Percentiles rank a stretch among this genome's conserved stretches.
Evolutionary conservation across 2,888 invertebrate genomes (phyloP).

Genomic region (Lepidocyrtinus sp.): DNA sequence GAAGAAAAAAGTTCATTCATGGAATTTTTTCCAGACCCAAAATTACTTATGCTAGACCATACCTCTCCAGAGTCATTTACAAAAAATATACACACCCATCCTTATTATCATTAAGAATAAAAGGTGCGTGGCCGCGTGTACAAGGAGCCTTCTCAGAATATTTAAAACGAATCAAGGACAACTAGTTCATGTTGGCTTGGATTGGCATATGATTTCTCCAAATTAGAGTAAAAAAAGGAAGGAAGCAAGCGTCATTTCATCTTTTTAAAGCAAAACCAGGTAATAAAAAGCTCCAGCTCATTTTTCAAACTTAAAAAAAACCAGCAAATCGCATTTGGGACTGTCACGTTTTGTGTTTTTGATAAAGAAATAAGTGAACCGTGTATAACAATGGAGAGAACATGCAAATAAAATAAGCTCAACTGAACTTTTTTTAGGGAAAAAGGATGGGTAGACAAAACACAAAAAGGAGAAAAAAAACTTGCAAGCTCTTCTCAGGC

Average conservation of each 20-base stretch:
- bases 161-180: slow-evolving; percentile 48
- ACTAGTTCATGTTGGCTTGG: too few species aligned
- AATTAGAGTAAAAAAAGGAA: slow-evolving; percentile 1
- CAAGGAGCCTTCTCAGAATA: too few species aligned
- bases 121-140: too few species aligned
- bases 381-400: background rate
- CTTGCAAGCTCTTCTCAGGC: slow-evolving; percentile 19
- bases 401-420: background rate
- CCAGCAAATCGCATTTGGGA: too few species aligned
- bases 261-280: background rate
- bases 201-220: too few species aligned
- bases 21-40: slow-evolving; percentile 19
- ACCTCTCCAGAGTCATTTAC: background rate
- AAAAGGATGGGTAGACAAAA: slow-evolving; percentile 18
- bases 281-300: background rate
- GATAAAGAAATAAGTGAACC: slow-evolving; percentile 3
- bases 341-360: background rate
- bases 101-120: slow-evolving; percentile 19
- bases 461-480: background rate
- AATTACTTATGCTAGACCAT: slow-evolving; percentile 47
- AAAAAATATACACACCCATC: background rate
- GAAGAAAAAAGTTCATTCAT: too few species aligned
- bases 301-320: slow-evolving; percentile 12
- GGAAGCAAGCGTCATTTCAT: slow-evolving; percentile 7
- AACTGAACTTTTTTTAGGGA: slow-evolving; percentile 11